phyloP scores from a whole-genome alignment of 2,113 vertebrate genomes.

The Acrocephalus arundinaceus region DNA sequence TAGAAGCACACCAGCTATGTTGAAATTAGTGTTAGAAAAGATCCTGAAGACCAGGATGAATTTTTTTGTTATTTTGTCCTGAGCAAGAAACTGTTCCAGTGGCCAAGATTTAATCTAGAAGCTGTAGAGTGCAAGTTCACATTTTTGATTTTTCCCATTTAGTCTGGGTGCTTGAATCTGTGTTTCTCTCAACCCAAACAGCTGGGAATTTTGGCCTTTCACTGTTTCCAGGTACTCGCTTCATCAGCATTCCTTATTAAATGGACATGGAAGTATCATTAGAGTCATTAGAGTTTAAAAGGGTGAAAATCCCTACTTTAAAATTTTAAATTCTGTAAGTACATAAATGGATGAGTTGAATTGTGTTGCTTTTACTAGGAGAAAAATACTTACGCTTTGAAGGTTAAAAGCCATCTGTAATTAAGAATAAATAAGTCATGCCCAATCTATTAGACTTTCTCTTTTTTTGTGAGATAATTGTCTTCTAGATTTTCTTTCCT shows the following conservation, averaged over 20 bases:
- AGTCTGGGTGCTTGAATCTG: background rate
- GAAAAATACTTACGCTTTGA: background rate
- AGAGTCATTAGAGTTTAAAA: background rate
- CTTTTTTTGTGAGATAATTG: background rate
- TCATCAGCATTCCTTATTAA: background rate
- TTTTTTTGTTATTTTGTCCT: background rate
- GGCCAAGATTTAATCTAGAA: background rate
- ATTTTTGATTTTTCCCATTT: background rate
- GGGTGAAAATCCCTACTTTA: background rate
- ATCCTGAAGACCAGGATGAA: background rate
- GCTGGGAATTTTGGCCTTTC: background rate
- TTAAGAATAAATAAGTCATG: background rate
- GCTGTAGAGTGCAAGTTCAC: background rate
- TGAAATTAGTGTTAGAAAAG: background rate
- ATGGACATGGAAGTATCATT: background rate
- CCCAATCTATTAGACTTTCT: background rate
- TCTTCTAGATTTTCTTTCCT: background rate
- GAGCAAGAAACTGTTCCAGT: background rate
- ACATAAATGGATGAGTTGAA: background rate
- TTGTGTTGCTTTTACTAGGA: background rate
- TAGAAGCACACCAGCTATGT: background rate
- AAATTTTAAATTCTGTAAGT: background rate
- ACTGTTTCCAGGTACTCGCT: background rate
- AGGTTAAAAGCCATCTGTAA: background rate
- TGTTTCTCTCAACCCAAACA: background rate